Evolutionary conservation across 2,888 invertebrate genomes (phyloP).

Genomic region (Coenonympha glycerion): DNA sequence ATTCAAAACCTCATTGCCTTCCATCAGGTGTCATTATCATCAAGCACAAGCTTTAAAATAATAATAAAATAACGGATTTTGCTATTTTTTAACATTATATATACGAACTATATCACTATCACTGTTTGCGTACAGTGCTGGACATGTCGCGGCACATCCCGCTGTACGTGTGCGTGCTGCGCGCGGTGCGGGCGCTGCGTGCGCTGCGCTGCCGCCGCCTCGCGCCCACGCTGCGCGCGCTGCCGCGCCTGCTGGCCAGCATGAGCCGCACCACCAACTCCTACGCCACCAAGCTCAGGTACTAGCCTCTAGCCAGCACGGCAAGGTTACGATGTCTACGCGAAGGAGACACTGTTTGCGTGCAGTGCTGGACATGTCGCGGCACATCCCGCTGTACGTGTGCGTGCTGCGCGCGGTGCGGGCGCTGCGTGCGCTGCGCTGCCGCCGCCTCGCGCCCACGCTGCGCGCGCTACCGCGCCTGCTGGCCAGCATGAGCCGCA

Average conservation of each 20-base stretch:
- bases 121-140: conserved; percentile 23
- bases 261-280: conserved; percentile 96
- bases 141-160: conserved; percentile 98
- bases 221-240: conserved; percentile 66
- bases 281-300: conserved; percentile 90
- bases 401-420: conserved; percentile 88
- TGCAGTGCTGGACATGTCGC: conserved; percentile 87
- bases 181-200: conserved; percentile 85
- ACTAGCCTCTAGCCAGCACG: conserved; percentile 26
- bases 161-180: conserved; percentile 89
- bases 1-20: too few species aligned
- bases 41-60: too few species aligned
- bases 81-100: too few species aligned
- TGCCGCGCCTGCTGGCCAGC: conserved; percentile 85
- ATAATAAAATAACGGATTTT: too few species aligned
- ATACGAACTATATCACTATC: too few species aligned
- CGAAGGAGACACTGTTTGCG: too few species aligned
- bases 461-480: conserved; percentile 82
- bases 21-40: too few species aligned
- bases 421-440: conserved; percentile 82
- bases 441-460: conserved; percentile 76
- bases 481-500: conserved; percentile 89
- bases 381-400: conserved; percentile 94
- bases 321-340: too few species aligned
- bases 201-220: conserved; percentile 82